phyloP scores from a whole-genome alignment of 2,113 vertebrate species.

The Ailuropoda melanoleuca region DNA sequence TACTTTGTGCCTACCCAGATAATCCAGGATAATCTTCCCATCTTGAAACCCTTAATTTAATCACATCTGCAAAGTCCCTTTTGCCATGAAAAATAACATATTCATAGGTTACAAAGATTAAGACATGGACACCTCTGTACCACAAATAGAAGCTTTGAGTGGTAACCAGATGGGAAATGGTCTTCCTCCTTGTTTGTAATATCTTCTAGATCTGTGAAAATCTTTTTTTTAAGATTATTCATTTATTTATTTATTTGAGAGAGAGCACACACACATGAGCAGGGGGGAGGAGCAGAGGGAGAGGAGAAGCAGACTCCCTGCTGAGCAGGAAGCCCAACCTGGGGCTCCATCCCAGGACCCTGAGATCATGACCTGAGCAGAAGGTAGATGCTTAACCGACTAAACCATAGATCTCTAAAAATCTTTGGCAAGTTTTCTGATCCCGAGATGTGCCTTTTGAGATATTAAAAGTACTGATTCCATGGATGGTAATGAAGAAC shows the following conservation, averaged over 20 bases:
- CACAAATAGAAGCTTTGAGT: not conserved
- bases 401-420: not conserved
- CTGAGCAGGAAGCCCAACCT: not conserved
- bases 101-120: not conserved
- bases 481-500: not conserved
- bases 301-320: not conserved
- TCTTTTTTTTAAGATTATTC: no score
- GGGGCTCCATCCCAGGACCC: no score
- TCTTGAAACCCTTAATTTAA: not conserved
- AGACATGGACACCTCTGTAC: not conserved
- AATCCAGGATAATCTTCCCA: not conserved
- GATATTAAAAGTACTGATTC: not conserved
- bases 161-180: not conserved
- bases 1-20: not conserved
- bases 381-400: no score
- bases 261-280: no score
- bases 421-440: not conserved
- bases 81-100: not conserved
- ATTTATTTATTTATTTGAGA: no score
- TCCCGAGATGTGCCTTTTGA: not conserved
- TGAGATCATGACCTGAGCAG: no score
- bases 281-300: no score
- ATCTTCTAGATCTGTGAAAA: not conserved
- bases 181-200: not conserved
- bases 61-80: not conserved